Base-by-base conservation (phyloP, 2,113 vertebrate genomes). In the Ovibos moschatus region DNA sequence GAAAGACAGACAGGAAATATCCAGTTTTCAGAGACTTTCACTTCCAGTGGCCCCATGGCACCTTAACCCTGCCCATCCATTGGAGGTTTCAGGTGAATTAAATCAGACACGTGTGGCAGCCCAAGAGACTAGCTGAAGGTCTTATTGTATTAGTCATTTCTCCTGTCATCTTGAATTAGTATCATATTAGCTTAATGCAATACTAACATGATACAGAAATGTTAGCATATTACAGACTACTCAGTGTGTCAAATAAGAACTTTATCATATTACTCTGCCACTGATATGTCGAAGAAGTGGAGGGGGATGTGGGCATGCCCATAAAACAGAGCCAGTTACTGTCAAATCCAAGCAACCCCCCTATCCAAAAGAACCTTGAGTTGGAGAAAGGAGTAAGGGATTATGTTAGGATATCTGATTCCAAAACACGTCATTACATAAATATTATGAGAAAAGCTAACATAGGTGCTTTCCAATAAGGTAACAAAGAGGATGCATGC, bases 81-180 rank as follows among this genome's bases (percentile, higher is more conserved):
- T 95, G 92, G 98, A 91, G 71, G 86, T 94, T 99, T 98, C 98
- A 98, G 98, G 98, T 98, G 98, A 99, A 99, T 99, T 98, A 97
- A 98, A 99, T 95, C 92, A 95, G 99, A 99, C 98, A 97, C 95
- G 8, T 97, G 98, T 60, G 74, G 98, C 98, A 98, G 98, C 98
- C 98, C 98, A 96, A 91, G 98, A 98, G 98, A 97, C 97, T 82
- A 97, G 96, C 98, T 81, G 92, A 97, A 98, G 98, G 98, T 97
- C 98, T 99, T 98, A 99, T 98, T 99, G 98, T 99, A 98, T 99
- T 99, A 98, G 98, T 98, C 97, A 98, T 99, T 99, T 98, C 97
- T 97, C 90, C 98, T 98, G 99, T 99, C 99, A 98, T 98, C 98
- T 98, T 97, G 87, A 98, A 98, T 99, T 98, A 99, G 96, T 97